A percentile compares a stretch with the other conserved stretches of the same genome.
These are phyloP conservation scores for Neolamprologus devosi DNA, from an alignment of 2,113 vertebrate species.

Conservation along the genomic window DNA sequence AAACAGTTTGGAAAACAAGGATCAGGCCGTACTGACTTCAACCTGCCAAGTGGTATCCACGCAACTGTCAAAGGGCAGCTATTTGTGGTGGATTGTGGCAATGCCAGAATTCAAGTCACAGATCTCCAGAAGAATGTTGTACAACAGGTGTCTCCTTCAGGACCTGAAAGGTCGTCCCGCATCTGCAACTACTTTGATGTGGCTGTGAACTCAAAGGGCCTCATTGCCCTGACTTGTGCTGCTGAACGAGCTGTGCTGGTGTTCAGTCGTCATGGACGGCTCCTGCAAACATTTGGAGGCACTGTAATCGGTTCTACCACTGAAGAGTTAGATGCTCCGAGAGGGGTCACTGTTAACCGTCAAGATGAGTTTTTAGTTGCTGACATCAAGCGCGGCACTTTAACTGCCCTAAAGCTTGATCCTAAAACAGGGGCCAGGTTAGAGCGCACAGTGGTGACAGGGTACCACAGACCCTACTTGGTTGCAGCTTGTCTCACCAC, in stretches of 20 bases:
- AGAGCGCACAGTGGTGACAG: conserved; percentile 64
- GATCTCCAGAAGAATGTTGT: conserved; percentile 68
- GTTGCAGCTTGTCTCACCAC: conserved; percentile 66
- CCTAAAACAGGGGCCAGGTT: conserved; percentile 62
- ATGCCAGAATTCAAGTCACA: conserved; percentile 72
- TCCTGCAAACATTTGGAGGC: conserved; percentile 73
- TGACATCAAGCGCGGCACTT: conserved; percentile 71
- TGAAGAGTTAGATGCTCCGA: conserved; percentile 72
- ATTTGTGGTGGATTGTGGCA: conserved; percentile 78
- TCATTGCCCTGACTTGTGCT: conserved; percentile 73
- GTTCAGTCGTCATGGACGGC: conserved; percentile 73
- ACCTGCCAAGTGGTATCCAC: conserved; percentile 73
- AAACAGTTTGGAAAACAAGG: conserved; percentile 77
- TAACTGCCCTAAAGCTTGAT: conserved; percentile 67
- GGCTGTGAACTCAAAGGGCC: conserved; percentile 72
- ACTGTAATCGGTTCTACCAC: conserved; percentile 37
- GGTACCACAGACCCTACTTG: conserved; percentile 75
- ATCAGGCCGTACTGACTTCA: conserved; percentile 74
- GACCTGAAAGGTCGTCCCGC: conserved; percentile 48
- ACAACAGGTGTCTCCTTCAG: conserved; percentile 68
- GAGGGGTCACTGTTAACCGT: conserved; percentile 65
- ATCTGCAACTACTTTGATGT: conserved; percentile 77
- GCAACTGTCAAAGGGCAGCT: conserved; percentile 65
- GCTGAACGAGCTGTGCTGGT: conserved; percentile 69
- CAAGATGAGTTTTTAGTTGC: conserved; percentile 75